Evolutionary conservation across 2,797 vertebrate species (phyloP).

Genomic region (Taenioides sp.): DNA sequence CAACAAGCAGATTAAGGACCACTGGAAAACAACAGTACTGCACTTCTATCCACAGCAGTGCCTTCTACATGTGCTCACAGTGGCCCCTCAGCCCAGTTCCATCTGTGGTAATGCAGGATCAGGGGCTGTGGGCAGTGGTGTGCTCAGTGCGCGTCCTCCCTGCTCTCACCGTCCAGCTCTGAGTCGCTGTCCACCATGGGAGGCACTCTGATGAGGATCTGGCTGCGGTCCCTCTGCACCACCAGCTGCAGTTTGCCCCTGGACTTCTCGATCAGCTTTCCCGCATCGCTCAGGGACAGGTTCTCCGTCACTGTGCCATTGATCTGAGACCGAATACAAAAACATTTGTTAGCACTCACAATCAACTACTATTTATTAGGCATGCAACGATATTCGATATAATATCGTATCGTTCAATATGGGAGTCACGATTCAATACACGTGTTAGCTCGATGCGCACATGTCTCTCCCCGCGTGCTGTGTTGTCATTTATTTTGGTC

Average conservation of each 20-base stretch:
- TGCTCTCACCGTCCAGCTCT: conserved; percentile 90
- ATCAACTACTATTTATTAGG: no score
- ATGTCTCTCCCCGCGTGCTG: no score
- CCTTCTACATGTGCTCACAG: no score
- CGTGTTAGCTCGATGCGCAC: no score
- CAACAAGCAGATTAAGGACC: neutral
- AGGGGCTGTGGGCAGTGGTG: conserved; percentile 4
- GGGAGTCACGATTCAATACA: no score
- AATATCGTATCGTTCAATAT: no score
- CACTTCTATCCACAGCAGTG: no score
- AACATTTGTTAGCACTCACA: no score
- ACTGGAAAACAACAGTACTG: neutral
- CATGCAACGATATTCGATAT: no score
- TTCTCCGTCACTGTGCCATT: conserved; percentile 98
- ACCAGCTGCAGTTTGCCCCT: conserved; percentile 94
- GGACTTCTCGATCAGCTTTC: conserved; percentile 95
- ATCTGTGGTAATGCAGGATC: neutral
- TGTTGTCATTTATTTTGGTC: no score
- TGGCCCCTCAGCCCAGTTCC: neutral
- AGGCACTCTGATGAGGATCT: conserved; percentile 91
- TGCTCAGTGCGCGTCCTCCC: conserved; percentile 45
- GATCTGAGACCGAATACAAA: conserved; percentile 76
- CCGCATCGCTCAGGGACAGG: conserved; percentile 91
- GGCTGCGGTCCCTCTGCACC: conserved; percentile 88
- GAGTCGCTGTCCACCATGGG: conserved; percentile 94